Evolutionary conservation across 2,888 invertebrate species (phyloP), one percentile per base, ranked within the genome.

Genomic region (Dicranocentrus wangi): DNA sequence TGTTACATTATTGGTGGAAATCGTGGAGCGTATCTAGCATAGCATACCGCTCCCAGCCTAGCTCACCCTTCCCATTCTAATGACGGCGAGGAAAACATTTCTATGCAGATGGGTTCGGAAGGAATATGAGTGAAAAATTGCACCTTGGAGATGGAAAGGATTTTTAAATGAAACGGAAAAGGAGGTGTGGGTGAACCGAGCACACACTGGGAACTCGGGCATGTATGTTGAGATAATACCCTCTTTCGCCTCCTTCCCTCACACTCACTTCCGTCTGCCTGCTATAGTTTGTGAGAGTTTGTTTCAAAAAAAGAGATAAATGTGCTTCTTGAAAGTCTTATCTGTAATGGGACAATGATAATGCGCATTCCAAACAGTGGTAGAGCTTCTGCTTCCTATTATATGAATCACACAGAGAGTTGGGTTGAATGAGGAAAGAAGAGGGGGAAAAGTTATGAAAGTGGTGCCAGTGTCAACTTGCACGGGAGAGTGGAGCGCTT

Each of bases 281-380:
- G 19, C 42, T 63, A 63, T n/a, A n/a, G n/a, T n/a, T n/a, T n/a
- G 42, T 60, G 55, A 51, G 53, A 72, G 72, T 72, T 32, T 58
- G 72, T 72, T 68, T 68, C 51, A 51, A 66, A n/a, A 77, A 75
- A 79, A 42, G 58, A 79, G 79, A 80, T 80, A 80, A 80, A 80
- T 80, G 79, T 72, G 60, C 72, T 72, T 28, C 78, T 80, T 80
- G 79, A 80, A 66, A 47, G 68, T 80, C 79, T 80, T 72, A 80
- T 80, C 79, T 80, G 79, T 72, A 80, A 80, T 80, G 79, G 79
- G 79, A 80, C 79, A 80, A 80, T 80, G 79, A 80, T 80, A 80
- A 61, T 80, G 79, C 79, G 60, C 79, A 80, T 80, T 80, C 79
- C 79, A 72, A 61, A 42, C 55, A 28, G 47, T 80, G 77, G 42